Evolutionary conservation across 1,140 invertebrate genomes (phyloP), one percentile per base, ranked within the genome.

Genomic region (Heliconius nattereri): DNA sequence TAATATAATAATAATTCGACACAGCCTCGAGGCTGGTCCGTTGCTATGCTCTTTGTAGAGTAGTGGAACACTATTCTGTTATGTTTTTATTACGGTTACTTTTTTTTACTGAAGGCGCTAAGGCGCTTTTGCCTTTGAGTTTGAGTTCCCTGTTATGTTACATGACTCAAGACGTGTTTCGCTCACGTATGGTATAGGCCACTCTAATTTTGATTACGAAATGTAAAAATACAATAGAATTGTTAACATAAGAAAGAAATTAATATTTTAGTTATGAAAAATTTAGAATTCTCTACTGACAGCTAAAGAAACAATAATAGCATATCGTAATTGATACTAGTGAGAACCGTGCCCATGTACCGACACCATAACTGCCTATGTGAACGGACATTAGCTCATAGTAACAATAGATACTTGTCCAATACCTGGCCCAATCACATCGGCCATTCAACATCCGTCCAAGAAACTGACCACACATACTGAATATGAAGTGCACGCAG

Each of bases 391-490:
- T n/a, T 49, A 75, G 76, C 40, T 49, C 78, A 74, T 74, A 76
- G 80, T 76, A 86, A 86, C 87, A 89, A 90, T 89, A 84, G 88
- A 80, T 83, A 86, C 84, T 85, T 86, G 83, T 78, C 79, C 73
- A 83, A 78, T 83, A 86, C 78, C 84, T 91, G 89, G 88, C 90
- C 90, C 89, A 92, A 89, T 92, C 88, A 81, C 82, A 90, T 87
- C 83, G 85, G 11, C 85, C 86, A 90, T 90, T 89, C 89, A 85
- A 89, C 81, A 88, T 85, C 87, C 91, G 89, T 88, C 87, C 88
- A 91, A 89, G 89, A 92, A 92, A 91, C 87, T 92, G 91, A 90
- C 90, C 90, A 90, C 90, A 90, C 90, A 91, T 87, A 87, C 89
- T 89, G 90, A 93, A 92, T 94, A 93, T 92, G 88, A 93, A 93